phyloP scores from a whole-genome alignment of 2,113 vertebrate genomes.

The Pseudopipra pipra region DNA sequence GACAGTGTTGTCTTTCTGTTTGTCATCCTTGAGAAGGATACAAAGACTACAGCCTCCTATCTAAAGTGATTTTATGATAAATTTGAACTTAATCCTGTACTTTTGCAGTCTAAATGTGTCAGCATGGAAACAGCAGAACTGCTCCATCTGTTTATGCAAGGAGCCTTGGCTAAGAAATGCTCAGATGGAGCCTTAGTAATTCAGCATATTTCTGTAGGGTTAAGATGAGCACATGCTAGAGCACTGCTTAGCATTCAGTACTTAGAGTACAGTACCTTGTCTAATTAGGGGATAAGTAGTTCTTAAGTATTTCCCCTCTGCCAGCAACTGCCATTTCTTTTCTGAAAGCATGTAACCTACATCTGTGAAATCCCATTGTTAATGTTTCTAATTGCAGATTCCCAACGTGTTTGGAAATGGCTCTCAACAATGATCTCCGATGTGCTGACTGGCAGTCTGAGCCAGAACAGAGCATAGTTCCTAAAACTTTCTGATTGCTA shows the following conservation, averaged over 20 bases:
- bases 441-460: neutral
- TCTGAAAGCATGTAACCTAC: slow-evolving; percentile 3
- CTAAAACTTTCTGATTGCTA: neutral
- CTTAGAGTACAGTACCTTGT: neutral
- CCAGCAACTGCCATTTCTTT: neutral
- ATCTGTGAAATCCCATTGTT: slow-evolving; percentile 39
- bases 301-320: slow-evolving; percentile 39
- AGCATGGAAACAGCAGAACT: neutral
- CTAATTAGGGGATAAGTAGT: slow-evolving; percentile 43
- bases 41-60: neutral
- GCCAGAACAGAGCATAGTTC: neutral
- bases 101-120: slow-evolving; percentile 20
- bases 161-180: slow-evolving; percentile 26
- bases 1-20: neutral
- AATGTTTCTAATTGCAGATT: slow-evolving; percentile 37
- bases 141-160: slow-evolving; percentile 41
- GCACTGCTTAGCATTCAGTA: neutral
- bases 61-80: slow-evolving; percentile 28
- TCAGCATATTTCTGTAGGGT: slow-evolving; percentile 11
- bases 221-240: neutral
- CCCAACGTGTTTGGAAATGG: slow-evolving; percentile 15
- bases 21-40: neutral
- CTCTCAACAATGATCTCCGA: slow-evolving; percentile 1
- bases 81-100: slow-evolving; percentile 49
- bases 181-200: neutral